These are phyloP conservation scores for Ceratosolen solmsi DNA, from an alignment of 1,140 invertebrate species.

Conservation along the genomic window DNA sequence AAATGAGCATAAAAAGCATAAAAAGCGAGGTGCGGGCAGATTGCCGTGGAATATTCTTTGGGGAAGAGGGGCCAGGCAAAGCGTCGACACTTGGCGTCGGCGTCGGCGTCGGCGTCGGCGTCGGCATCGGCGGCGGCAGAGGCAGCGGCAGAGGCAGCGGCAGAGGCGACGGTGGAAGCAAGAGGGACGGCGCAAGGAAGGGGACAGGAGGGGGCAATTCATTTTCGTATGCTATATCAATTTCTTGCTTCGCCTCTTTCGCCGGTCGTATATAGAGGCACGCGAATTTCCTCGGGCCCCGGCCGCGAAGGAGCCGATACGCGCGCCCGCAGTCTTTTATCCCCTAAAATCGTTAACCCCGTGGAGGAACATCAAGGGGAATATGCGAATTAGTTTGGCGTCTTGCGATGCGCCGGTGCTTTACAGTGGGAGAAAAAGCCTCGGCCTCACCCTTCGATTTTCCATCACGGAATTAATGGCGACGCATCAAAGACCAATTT, in stretches of 20 bases:
- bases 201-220: slow-evolving; percentile 67
- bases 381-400: slow-evolving; percentile 69
- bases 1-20: slow-evolving; percentile 74
- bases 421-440: not conserved
- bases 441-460: not conserved
- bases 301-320: slow-evolving; percentile 62
- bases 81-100: not conserved
- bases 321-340: slow-evolving; percentile 66
- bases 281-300: slow-evolving; percentile 50
- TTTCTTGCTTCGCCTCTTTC: slow-evolving; percentile 73
- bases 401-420: slow-evolving; percentile 64
- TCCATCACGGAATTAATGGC: slow-evolving; percentile 32
- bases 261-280: slow-evolving; percentile 43
- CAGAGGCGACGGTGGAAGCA: not conserved
- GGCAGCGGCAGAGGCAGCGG: not conserved
- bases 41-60: slow-evolving; percentile 72
- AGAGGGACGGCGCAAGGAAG: not conserved
- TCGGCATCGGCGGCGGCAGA: not conserved
- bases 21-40: slow-evolving; percentile 70
- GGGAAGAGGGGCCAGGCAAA: slow-evolving; percentile 59
- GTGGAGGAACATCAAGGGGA: slow-evolving; percentile 70
- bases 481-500: slow-evolving; percentile 46
- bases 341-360: slow-evolving; percentile 72
- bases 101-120: not conserved
- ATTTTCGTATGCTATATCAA: slow-evolving; percentile 75